Percentiles rank a stretch among this genome's conserved stretches.
These are phyloP conservation scores for Drosophila mauritiana DNA, from an alignment of 1,140 invertebrate genomes.

Conservation along the genomic window DNA sequence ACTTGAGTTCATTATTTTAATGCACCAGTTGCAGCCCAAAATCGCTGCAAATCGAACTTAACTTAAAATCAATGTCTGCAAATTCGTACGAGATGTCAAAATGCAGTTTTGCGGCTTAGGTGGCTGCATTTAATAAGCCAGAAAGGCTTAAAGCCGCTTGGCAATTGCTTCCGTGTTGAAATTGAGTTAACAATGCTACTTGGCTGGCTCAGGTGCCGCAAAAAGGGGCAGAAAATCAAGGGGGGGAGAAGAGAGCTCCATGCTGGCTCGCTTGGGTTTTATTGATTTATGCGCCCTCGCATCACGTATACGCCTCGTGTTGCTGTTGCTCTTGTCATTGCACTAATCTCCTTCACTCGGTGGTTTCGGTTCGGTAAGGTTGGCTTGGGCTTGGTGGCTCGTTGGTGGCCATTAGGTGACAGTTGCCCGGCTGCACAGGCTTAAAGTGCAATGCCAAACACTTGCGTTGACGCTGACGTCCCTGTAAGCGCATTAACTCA, in stretches of 20 bases:
- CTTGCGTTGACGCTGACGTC: conserved; percentile 59
- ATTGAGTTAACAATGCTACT: conserved; percentile 72
- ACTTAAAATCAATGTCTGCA: background rate
- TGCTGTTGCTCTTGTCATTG: conserved; percentile 23
- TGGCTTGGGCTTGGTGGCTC: conserved; percentile 8
- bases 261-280: conserved; percentile 11
- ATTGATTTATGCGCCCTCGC: conserved; percentile 73
- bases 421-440: conserved; percentile 61
- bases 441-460: conserved; percentile 78
- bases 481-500: conserved; percentile 73
- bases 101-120: conserved; percentile 33
- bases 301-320: conserved; percentile 45
- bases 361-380: conserved; percentile 3
- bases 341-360: conserved; percentile 48
- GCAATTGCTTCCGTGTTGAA: conserved; percentile 76
- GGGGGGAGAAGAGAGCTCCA: background rate
- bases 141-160: conserved; percentile 47
- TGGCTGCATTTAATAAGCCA: conserved; percentile 55
- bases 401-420: conserved; percentile 65
- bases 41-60: too few species aligned
- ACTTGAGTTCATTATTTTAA: background rate
- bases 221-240: too few species aligned
- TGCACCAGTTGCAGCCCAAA: too few species aligned
- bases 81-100: conserved; percentile 22
- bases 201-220: conserved; percentile 22